Evolutionary conservation across 35 echinoderm and acorn worm species (phyloP), one percentile per base, ranked within the genome.

Genomic region (Strongylocentrotus purpuratus): DNA sequence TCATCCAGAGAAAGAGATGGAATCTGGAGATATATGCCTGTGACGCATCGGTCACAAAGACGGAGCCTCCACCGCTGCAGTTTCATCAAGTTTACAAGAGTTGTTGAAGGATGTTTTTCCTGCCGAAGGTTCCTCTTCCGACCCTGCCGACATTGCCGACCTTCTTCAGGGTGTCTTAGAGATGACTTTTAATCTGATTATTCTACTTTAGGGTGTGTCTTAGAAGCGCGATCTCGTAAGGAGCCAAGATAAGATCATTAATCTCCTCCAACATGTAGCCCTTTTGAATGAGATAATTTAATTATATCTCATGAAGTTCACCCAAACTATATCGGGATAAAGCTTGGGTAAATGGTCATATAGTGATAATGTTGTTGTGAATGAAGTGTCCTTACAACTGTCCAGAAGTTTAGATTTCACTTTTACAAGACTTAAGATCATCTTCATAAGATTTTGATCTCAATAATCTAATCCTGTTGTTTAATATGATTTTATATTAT

Each of bases 191-290:
- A 25, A 78, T 78, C 65, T 78, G 65, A 78, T 78, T 78, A 78
- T 78, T n/a, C 7, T n/a, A 78, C 65, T 28, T 8, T 7, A 78
- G 65, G 65, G 65, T 78, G 65, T 78, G 65, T 22, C 65, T 78
- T n/a, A 28, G 65, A 78, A 7, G 18, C 20, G 28, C 22, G 4
- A 28, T 78, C 25, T 78, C n/a, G 65, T 22, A 78, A 59, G 65
- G 65, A 78, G 65, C 65, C 65, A 78, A 78, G 65, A 78, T 78
- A 78, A 78, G 65, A 78, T 78, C 65, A 28, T 78, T 78, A 78
- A 78, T 78, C 65, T 78, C 28, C 50, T 55, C 15, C 7, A 11
- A 55, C 10, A 55, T 55, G 50, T 12, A 55, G 50, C 4, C 65
- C n/a, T 28, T 78, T 78, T 78, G 65, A 78, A 78, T 78, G 65